Percentiles rank a stretch among this genome's conserved stretches.
Conservation (phyloP, 64 coral and sea anemone species). For the Orbicella faveolata region DNA sequence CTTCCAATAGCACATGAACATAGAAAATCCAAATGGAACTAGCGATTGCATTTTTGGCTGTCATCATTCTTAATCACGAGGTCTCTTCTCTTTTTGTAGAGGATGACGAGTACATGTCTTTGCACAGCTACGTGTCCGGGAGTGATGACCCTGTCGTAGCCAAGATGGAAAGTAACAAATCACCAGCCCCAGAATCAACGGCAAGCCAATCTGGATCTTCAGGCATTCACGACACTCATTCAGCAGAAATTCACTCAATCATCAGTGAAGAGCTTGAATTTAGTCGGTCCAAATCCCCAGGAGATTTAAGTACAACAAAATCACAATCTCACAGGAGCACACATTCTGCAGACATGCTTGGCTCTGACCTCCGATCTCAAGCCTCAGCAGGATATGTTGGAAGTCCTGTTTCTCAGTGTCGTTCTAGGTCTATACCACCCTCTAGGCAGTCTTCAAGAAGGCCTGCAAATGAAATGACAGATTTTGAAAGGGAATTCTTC, state of each 20-base stretch:
- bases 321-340: slow-evolving; percentile 14
- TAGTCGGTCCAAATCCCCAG: slow-evolving; percentile 13
- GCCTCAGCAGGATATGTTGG: slow-evolving; percentile 9
- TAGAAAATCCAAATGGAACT: no score
- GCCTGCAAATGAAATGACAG: slow-evolving; percentile 46
- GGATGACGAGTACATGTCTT: slow-evolving; percentile 79
- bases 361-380: slow-evolving; percentile 3
- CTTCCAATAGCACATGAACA: no score
- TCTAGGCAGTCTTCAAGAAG: slow-evolving; percentile 54
- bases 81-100: slow-evolving; percentile 42
- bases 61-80: not conserved
- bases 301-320: slow-evolving; percentile 10
- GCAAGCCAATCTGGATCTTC: slow-evolving; percentile 46
- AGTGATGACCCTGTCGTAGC: not conserved
- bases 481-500: slow-evolving; percentile 83
- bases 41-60: no score
- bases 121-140: slow-evolving; percentile 49
- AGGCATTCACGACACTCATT: slow-evolving; percentile 50
- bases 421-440: slow-evolving; percentile 57
- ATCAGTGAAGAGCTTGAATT: slow-evolving; percentile 30
- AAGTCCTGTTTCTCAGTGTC: slow-evolving; percentile 10
- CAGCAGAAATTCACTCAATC: slow-evolving; percentile 37
- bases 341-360: slow-evolving; percentile 8
- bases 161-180: slow-evolving; percentile 31
- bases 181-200: slow-evolving; percentile 21